Conservation (phyloP, 2,113 vertebrate species). For the Puma concolor region DNA sequence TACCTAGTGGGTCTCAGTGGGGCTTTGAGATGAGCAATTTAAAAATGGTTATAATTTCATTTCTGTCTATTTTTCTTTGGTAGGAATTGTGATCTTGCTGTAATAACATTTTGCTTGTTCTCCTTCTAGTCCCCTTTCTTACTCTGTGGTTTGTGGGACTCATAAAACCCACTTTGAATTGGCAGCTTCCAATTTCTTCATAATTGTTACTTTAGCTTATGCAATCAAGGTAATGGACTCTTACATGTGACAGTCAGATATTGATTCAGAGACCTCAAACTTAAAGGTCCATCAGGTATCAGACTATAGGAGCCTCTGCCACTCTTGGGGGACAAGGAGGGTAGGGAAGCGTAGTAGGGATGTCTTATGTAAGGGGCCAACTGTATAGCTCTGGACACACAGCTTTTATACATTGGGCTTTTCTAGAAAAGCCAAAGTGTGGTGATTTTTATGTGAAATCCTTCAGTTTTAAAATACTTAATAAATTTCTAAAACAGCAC, state of each 20-base stretch:
- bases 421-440: neutral
- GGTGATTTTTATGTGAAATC: neutral
- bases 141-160: neutral
- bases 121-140: neutral
- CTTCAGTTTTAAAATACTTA: neutral
- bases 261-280: neutral
- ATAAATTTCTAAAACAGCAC: neutral
- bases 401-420: neutral
- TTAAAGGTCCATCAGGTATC: neutral
- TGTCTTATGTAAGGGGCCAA: neutral
- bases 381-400: neutral
- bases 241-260: neutral
- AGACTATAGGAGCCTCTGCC: too few relatives aligned
- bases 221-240: neutral
- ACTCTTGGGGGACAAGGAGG: neutral
- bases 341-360: fast-evolving
- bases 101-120: neutral
- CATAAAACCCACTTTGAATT: neutral
- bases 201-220: neutral
- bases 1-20: fast-evolving
- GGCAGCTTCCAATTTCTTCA: neutral
- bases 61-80: neutral
- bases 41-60: neutral
- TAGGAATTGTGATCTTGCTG: neutral
- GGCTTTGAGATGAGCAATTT: neutral